Evolutionary conservation across 2,888 invertebrate species (phyloP).

Genomic region (Piscicola geometra): DNA sequence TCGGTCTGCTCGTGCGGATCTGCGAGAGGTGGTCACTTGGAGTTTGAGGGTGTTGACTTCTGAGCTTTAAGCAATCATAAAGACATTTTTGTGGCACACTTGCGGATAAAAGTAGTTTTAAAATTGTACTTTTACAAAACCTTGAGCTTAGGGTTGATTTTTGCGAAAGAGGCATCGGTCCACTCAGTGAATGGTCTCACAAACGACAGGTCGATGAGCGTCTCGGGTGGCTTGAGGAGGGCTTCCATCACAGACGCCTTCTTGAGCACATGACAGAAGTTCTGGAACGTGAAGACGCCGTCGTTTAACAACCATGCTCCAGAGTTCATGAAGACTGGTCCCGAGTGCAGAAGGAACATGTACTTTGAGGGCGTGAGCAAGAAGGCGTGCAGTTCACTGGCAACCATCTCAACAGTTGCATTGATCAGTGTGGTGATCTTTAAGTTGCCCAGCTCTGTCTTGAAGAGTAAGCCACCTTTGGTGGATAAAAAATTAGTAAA

Average conservation of each 20-base stretch:
- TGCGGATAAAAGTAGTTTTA: too few relatives aligned
- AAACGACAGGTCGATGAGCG: constrained; percentile 11
- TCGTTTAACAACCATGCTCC: constrained; percentile 36
- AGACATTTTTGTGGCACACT: background rate
- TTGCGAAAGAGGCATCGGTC: background rate
- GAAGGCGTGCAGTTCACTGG: constrained; percentile 19
- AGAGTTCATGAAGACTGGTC: constrained; percentile 28
- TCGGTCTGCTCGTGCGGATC: constrained; percentile 30
- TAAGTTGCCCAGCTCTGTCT: constrained; percentile 18
- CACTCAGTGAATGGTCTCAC: background rate
- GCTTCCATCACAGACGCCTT: background rate
- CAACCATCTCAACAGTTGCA: constrained; percentile 6
- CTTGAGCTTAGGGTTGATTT: constrained; percentile 13
- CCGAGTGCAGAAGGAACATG: constrained; percentile 34
- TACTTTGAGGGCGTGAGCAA: constrained; percentile 26
- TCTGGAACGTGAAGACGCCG: constrained; percentile 23
- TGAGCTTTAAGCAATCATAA: background rate
- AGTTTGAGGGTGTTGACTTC: too few relatives aligned
- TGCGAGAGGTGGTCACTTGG: background rate
- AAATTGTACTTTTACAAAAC: too few relatives aligned
- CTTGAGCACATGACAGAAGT: constrained; percentile 25
- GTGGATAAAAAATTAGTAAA: constrained; percentile 13
- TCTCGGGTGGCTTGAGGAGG: constrained; percentile 16
- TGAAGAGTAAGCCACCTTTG: constrained; percentile 27
- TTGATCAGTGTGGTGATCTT: constrained; percentile 26